Evolutionary conservation across 1,140 invertebrate genomes (phyloP).

Genomic region (Gerris buenoi): DNA sequence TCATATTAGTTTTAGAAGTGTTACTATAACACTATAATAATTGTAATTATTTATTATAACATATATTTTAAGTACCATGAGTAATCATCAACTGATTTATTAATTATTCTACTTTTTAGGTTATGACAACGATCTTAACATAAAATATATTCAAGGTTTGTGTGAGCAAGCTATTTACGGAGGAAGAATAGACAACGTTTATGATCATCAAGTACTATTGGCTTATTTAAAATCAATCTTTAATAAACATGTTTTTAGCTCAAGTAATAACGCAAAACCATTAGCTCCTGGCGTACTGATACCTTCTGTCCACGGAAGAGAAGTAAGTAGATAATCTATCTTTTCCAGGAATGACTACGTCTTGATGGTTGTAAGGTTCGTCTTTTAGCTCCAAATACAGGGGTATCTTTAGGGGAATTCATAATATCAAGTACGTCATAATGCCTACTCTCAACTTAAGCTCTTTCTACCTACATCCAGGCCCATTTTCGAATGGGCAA

Average conservation of each 20-base stretch:
- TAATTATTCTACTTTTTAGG: background rate
- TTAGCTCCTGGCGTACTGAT: conserved; percentile 35
- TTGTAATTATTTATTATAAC: conserved; percentile 4
- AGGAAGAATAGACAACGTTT: conserved; percentile 66
- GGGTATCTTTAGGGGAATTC: background rate
- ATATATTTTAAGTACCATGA: background rate
- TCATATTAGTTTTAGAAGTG: background rate
- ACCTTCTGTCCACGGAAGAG: conserved; percentile 35
- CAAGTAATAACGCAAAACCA: conserved; percentile 31
- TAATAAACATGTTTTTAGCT: conserved; percentile 36
- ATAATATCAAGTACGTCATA: background rate
- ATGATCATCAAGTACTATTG: conserved; percentile 56
- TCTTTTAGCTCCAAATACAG: background rate
- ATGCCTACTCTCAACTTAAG: background rate
- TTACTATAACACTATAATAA: conserved; percentile 2
- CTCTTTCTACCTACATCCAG: background rate
- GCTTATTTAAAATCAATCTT: conserved; percentile 64
- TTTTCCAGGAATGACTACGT: background rate
- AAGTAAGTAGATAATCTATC: conserved; percentile 25
- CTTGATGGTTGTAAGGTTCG: background rate
- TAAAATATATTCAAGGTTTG: conserved; percentile 65
- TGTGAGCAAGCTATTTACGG: conserved; percentile 74
- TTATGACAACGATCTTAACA: conserved; percentile 35
- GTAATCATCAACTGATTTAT: background rate
- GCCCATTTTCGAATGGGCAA: too few relatives aligned